Conservation (phyloP, 92 coral and sea anemone genomes). For the Siderastrea siderea region DNA sequence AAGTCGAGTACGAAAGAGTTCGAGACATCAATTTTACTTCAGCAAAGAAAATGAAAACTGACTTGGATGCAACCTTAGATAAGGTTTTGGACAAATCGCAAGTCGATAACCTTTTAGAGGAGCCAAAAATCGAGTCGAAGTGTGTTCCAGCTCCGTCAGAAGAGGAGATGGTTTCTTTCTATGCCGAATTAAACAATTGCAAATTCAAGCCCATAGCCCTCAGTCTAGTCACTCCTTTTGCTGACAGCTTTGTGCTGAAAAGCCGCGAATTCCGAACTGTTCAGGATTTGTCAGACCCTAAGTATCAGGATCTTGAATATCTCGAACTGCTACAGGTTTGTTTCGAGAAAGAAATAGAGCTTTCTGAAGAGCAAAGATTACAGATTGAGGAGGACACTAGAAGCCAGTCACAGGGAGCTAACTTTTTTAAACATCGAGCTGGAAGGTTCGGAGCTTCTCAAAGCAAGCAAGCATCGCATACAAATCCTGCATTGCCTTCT, state of each 20-base stretch:
- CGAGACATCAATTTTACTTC: slow-evolving; percentile 30
- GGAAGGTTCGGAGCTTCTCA: slow-evolving; percentile 75
- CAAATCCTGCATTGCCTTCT: slow-evolving; percentile 53
- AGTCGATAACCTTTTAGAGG: too few species aligned
- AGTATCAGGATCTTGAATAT: slow-evolving; percentile 48
- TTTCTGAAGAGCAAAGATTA: slow-evolving; percentile 34
- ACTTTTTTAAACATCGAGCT: slow-evolving; percentile 71
- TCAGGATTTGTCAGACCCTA: slow-evolving; percentile 26
- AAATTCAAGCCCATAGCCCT: slow-evolving; percentile 38
- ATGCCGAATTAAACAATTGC: slow-evolving; percentile 15
- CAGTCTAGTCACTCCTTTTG: slow-evolving; percentile 10
- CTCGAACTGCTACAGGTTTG: slow-evolving; percentile 54
- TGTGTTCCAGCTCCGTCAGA: slow-evolving; percentile 11
- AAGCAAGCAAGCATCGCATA: slow-evolving; percentile 55
- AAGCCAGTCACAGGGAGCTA: slow-evolving; percentile 41
- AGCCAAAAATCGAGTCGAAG: neutral
- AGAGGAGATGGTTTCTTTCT: slow-evolving; percentile 28
- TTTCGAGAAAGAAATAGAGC: neutral
- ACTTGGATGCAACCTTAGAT: slow-evolving; percentile 54
- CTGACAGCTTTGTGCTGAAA: slow-evolving; percentile 36
- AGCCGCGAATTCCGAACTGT: slow-evolving; percentile 15
- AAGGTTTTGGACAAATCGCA: neutral
- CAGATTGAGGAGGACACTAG: slow-evolving; percentile 54
- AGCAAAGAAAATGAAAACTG: slow-evolving; percentile 42
- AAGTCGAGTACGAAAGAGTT: slow-evolving; percentile 27